Evolutionary conservation across 2,888 invertebrate species (phyloP).

Genomic region (Plutella xylostella): DNA sequence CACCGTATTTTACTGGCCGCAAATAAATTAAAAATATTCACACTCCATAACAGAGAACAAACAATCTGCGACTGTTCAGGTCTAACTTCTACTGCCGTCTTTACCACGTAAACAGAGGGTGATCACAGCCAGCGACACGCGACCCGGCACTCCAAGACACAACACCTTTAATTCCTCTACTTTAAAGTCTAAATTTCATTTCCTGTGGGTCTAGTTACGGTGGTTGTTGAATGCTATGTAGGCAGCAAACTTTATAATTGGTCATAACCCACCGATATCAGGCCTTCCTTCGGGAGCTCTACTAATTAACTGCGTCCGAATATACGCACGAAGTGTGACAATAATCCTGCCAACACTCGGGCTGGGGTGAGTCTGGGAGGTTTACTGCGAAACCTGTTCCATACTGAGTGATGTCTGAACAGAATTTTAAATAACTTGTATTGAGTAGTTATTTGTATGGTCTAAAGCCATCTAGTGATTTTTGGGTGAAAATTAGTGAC

Average conservation of each 20-base stretch:
- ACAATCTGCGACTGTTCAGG: conserved; percentile 36
- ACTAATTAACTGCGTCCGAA: conserved; percentile 41
- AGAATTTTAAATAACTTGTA: no score
- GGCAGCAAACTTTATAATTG: conserved; percentile 59
- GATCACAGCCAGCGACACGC: not conserved
- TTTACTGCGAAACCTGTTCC: no score
- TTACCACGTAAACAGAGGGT: conserved; percentile 45
- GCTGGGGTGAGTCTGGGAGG: no score
- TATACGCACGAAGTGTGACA: not conserved
- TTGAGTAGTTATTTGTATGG: no score
- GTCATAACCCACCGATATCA: conserved; percentile 50
- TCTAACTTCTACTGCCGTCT: conserved; percentile 45
- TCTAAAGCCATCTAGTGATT: no score
- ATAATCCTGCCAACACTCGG: not conserved
- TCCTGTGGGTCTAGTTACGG: not conserved
- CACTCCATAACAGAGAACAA: conserved; percentile 22
- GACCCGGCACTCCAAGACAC: not conserved
- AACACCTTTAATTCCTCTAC: not conserved
- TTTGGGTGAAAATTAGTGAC: no score
- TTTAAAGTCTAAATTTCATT: not conserved
- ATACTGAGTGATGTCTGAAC: no score
- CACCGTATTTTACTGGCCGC: not conserved
- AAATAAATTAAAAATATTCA: not conserved
- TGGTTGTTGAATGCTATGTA: not conserved
- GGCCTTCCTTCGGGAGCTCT: conserved; percentile 32